phyloP scores from a whole-genome alignment of 2,797 vertebrate genomes.

The Nannoperca obscura region DNA sequence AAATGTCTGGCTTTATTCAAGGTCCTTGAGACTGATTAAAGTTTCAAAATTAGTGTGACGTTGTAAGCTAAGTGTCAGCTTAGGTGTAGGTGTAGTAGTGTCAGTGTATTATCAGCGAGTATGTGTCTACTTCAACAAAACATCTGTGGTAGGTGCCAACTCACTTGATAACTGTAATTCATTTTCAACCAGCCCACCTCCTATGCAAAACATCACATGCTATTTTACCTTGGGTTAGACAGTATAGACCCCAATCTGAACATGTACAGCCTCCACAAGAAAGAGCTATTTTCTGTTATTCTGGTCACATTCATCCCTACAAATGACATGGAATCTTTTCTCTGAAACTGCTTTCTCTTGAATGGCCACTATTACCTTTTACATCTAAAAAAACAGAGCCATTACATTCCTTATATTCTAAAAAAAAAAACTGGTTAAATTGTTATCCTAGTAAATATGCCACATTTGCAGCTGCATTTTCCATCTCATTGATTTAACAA shows the following conservation, averaged over 20 bases:
- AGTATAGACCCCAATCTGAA: constrained; percentile 3
- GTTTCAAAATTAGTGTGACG: constrained; percentile 24
- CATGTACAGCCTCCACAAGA: neutral
- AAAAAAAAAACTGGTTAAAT: neutral
- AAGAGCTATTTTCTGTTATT: neutral
- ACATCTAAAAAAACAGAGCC: constrained; percentile 5
- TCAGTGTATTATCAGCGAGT: constrained; percentile 4
- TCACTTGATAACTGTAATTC: constrained; percentile 54
- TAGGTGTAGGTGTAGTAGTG: constrained; percentile 26
- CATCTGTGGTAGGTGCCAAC: constrained; percentile 46
- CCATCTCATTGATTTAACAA: neutral
- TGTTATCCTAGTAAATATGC: neutral
- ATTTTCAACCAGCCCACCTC: constrained; percentile 34
- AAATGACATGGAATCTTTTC: constrained; percentile 17
- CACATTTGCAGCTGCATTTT: constrained; percentile 15
- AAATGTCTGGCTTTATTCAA: neutral
- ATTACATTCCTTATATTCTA: neutral
- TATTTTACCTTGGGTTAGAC: constrained; percentile 13
- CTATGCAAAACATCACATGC: constrained; percentile 11
- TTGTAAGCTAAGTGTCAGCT: constrained; percentile 31
- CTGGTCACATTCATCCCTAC: neutral
- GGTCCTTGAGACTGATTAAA: constrained; percentile 7
- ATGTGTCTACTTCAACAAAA: constrained; percentile 46
- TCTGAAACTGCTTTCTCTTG: constrained; percentile 17
- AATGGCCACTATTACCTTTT: constrained; percentile 13